Evolutionary conservation across 1,140 invertebrate species (phyloP).

Genomic region (Drosophila kepulauana): DNA sequence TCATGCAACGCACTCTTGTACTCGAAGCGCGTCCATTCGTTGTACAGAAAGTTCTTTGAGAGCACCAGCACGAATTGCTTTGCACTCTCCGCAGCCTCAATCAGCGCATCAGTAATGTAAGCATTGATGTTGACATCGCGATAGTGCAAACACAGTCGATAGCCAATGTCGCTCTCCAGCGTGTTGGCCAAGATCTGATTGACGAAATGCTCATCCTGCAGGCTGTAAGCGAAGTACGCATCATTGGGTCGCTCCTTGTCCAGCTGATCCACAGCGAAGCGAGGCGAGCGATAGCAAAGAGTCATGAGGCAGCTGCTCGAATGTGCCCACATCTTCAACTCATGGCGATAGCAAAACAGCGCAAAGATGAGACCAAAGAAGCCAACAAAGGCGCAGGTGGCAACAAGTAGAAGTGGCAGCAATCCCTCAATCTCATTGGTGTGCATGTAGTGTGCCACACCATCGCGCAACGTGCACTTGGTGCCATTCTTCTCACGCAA

Average conservation of each 20-base stretch:
- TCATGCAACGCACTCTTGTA: constrained; percentile 97
- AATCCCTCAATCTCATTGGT: constrained; percentile 92
- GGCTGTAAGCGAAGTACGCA: constrained; percentile 95
- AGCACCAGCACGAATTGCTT: constrained; percentile 95
- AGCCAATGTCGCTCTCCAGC: constrained; percentile 92
- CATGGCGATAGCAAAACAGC: constrained; percentile 92
- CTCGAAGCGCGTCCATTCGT: constrained; percentile 97
- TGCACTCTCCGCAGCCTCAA: constrained; percentile 95
- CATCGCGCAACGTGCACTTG: constrained; percentile 88
- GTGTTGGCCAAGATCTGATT: constrained; percentile 93
- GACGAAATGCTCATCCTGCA: constrained; percentile 95
- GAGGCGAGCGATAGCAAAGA: constrained; percentile 92
- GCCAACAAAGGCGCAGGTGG: constrained; percentile 90
- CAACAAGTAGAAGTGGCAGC: constrained; percentile 91
- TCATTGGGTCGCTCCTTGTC: constrained; percentile 95
- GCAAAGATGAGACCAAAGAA: constrained; percentile 90
- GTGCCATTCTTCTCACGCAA: constrained; percentile 89
- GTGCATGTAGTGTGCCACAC: constrained; percentile 89
- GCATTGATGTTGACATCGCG: constrained; percentile 93
- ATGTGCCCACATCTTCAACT: constrained; percentile 94
- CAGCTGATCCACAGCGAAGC: constrained; percentile 88
- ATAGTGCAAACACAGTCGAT: constrained; percentile 94
- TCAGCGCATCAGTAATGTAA: constrained; percentile 94
- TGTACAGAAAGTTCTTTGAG: constrained; percentile 96
- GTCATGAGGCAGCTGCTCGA: constrained; percentile 91